Evolutionary conservation across 2,797 vertebrate species (phyloP), one percentile per base, ranked within the genome.

Genomic region (Furcifer pardalis): DNA sequence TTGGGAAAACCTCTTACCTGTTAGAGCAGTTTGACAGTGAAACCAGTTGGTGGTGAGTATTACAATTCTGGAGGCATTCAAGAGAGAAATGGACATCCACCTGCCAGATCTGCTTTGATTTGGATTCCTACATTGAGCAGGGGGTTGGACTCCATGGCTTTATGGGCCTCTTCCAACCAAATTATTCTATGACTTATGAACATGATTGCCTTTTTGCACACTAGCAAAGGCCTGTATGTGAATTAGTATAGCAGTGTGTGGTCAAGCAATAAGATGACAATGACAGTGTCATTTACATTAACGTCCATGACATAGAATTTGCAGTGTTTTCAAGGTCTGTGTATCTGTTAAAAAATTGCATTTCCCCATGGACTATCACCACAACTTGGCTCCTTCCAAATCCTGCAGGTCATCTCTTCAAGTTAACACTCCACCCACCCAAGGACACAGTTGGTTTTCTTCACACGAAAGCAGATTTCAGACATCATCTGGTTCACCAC

Each of bases 401-500:
- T 46, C 10, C 3, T 52, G 19, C 25, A 17, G 13, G 62, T 80
- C 71, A 90, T 81, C 72, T 79, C 2, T 5, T 59, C 82, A 84
- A 90, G 85, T 91, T 83, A 60, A 81, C 35, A 66, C 66, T 40
- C 21, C 42, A 30, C 52, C 17, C 52, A 56, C 17, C 17, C 52
- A 56, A 19, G 52, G 52, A 56, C 52, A 56, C 52, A 56, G 52
- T 56, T 56, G 52, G 52, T 19, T 56, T 56, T 56, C 52, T 56
- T 56, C 52, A 56, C 52, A 42, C 7, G 92, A 80, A 90, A 85
- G 82, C 84, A 88, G 91, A 93, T 95, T 94, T 93, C 90, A 92
- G 62, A 88, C 23, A 0, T 30, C 52, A 44, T 52, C 73, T 92
- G 95, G 94, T 88, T 93, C 86, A 84, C 95, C 94, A 95, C 95